These are phyloP conservation scores for Sebastes hubbsi DNA, from an alignment of 2,797 vertebrate species.

Conservation along the genomic window DNA sequence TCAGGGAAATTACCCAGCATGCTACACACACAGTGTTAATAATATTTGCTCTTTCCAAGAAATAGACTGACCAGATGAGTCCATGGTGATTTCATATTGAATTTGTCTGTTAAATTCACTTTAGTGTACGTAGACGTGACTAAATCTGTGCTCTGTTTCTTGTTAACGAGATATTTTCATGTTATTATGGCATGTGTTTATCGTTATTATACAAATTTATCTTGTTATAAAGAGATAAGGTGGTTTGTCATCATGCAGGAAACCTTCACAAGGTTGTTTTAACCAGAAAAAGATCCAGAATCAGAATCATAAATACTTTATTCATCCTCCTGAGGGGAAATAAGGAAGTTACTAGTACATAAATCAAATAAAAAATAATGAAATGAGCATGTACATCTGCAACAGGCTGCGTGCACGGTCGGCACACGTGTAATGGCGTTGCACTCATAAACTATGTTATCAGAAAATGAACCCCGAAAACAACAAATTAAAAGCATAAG, in stretches of 20 bases:
- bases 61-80: slow-evolving; percentile 39
- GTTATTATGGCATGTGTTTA: not conserved
- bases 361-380: too few species aligned
- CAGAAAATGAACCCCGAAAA: not conserved
- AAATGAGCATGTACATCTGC: too few species aligned
- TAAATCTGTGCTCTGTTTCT: not conserved
- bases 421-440: not conserved
- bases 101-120: slow-evolving; percentile 10
- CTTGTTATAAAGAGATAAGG: not conserved
- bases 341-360: too few species aligned
- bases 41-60: slow-evolving; percentile 28
- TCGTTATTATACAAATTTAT: not conserved
- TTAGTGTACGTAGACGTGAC: not conserved
- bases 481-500: too few species aligned
- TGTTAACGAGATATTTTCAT: not conserved
- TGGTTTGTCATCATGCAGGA: not conserved
- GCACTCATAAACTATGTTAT: not conserved
- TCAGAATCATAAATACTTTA: too few species aligned
- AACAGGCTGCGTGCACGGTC: too few species aligned
- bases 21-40: slow-evolving; percentile 31
- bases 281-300: not conserved
- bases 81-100: slow-evolving; percentile 19
- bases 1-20: slow-evolving; percentile 51
- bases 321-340: too few species aligned
- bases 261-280: not conserved